Evolutionary conservation across 2,888 invertebrate species (phyloP).

Genomic region (Zygogramma bicolorata): DNA sequence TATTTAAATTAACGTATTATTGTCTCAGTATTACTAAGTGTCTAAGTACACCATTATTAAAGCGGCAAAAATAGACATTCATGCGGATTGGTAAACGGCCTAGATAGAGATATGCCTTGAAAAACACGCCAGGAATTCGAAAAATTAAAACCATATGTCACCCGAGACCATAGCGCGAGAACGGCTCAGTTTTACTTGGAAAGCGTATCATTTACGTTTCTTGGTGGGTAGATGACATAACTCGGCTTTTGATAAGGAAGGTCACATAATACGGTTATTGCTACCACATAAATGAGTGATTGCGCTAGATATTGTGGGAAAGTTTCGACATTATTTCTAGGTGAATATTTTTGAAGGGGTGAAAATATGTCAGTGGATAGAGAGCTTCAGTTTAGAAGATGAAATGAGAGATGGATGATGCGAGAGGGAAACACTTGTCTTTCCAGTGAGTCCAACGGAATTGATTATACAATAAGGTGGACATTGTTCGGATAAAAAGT

Average conservation of each 20-base stretch:
- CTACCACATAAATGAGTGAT: conserved; percentile 25
- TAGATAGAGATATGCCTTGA: conserved; percentile 48
- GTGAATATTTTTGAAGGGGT: no score
- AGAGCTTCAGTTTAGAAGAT: no score
- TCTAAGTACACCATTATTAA: conserved; percentile 25
- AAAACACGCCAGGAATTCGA: conserved; percentile 48
- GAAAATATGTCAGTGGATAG: no score
- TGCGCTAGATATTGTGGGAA: conserved; percentile 28
- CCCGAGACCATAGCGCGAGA: conserved; percentile 35
- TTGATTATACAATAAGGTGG: no score
- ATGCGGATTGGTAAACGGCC: conserved; percentile 44
- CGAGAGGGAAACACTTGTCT: no score
- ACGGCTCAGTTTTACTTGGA: conserved; percentile 44
- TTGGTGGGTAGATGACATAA: conserved; percentile 50
- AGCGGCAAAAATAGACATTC: conserved; percentile 38
- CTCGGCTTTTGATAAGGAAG: conserved; percentile 49
- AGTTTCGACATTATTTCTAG: no score
- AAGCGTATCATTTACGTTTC: conserved; percentile 47
- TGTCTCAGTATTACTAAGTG: conserved; percentile 40
- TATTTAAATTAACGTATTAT: conserved; percentile 38
- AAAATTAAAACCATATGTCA: conserved; percentile 46
- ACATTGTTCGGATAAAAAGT: no score
- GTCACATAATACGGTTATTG: conserved; percentile 31
- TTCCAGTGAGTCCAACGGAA: no score
- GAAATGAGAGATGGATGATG: no score